These are phyloP conservation scores for Thalassoma bifasciatum DNA, from an alignment of 2,113 vertebrate genomes.

Conservation along the genomic window DNA sequence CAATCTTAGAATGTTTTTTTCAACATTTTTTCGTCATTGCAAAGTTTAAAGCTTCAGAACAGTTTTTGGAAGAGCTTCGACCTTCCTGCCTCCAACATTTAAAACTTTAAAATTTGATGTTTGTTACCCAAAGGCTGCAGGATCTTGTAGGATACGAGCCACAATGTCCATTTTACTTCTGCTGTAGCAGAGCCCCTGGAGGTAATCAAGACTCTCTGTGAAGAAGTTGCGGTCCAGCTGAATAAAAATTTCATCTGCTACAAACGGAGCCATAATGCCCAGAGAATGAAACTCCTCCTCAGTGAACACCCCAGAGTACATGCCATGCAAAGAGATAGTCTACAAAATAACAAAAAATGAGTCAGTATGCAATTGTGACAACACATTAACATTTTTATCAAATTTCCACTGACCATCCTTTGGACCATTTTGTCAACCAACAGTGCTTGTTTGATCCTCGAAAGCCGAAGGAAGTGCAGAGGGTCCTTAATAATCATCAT, in stretches of 20 bases:
- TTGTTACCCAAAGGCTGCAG: constrained; percentile 78
- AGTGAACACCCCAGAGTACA: constrained; percentile 79
- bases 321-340: constrained; percentile 58
- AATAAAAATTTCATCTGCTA: constrained; percentile 80
- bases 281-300: constrained; percentile 80
- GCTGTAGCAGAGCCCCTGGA: constrained; percentile 80
- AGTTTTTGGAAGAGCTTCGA: too few species aligned
- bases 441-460: constrained; percentile 76
- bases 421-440: constrained; percentile 83
- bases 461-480: constrained; percentile 72
- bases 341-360: neutral
- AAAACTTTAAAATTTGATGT: neutral
- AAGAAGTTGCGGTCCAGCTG: constrained; percentile 80
- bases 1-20: too few species aligned
- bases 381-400: too few species aligned
- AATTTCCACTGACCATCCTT: constrained; percentile 76
- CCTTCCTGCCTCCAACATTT: neutral
- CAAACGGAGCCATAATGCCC: constrained; percentile 81
- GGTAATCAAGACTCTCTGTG: constrained; percentile 69
- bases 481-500: constrained; percentile 72
- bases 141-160: constrained; percentile 79
- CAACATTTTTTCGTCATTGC: too few species aligned
- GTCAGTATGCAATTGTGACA: neutral
- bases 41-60: too few species aligned
- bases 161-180: constrained; percentile 74